A percentile compares a stretch with the other conserved stretches of the same genome.
These are phyloP conservation scores for Bergia sp. DNA, from an alignment of 92 coral and sea anemone species.

Conservation along the genomic window DNA sequence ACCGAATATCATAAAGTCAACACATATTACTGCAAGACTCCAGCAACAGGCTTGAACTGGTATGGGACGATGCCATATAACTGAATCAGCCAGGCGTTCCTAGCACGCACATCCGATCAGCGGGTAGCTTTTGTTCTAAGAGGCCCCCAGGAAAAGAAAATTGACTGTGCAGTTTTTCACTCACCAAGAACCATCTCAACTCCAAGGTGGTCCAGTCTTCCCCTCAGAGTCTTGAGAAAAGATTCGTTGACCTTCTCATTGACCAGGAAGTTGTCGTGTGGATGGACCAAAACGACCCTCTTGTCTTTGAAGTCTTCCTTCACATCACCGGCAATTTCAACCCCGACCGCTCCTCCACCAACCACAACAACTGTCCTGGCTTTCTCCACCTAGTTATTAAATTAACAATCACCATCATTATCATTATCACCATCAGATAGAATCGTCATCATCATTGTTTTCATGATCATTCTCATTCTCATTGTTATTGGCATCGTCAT, in stretches of 20 bases:
- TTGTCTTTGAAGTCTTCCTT: conserved; percentile 90
- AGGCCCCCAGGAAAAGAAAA: background rate
- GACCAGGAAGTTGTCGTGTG: conserved; percentile 79
- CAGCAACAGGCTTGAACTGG: no score
- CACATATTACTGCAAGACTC: no score
- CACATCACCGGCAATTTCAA: conserved; percentile 96
- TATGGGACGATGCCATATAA: no score
- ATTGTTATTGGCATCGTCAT: background rate
- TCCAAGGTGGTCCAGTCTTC: conserved; percentile 77
- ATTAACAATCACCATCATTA: background rate
- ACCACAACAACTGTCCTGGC: conserved; percentile 84
- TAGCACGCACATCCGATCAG: no score
- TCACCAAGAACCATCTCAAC: conserved; percentile 87
- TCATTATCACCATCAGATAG: background rate
- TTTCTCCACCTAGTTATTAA: conserved; percentile 59
- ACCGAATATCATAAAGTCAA: no score
- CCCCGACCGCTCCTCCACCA: conserved; percentile 99
- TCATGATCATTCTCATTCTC: background rate
- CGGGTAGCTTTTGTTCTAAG: no score
- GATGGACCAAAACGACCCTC: conserved; percentile 84
- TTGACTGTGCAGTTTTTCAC: background rate
- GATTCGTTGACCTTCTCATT: conserved; percentile 91
- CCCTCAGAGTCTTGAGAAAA: conserved; percentile 81
- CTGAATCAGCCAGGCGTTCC: no score
- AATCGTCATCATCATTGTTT: background rate